Conservation (phyloP, 2,113 vertebrate species). For the Bagarius yarrelli region DNA sequence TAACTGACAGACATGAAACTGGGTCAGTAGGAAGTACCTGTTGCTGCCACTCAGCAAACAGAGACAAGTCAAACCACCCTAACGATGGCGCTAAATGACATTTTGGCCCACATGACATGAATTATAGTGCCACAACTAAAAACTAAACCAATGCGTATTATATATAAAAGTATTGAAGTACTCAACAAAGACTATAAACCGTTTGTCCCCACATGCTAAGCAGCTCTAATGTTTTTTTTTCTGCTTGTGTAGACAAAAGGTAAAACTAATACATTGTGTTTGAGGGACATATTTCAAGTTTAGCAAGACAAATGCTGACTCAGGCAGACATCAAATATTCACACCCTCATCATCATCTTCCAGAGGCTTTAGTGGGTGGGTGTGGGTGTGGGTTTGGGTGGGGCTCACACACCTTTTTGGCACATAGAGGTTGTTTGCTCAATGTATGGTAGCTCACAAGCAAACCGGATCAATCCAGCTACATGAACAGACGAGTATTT, state of each 20-base stretch:
- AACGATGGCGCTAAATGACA: neutral
- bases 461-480: conserved; percentile 13
- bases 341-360: neutral
- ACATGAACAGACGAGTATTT: neutral
- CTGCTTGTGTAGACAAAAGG: neutral
- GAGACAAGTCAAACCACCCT: neutral
- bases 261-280: neutral
- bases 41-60: neutral
- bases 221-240: neutral
- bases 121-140: neutral
- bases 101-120: neutral
- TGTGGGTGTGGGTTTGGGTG: neutral
- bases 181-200: neutral
- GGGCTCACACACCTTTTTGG: conserved; percentile 27
- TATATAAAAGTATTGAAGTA: neutral
- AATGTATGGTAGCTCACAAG: neutral
- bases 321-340: neutral
- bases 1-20: neutral
- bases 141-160: neutral
- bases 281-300: neutral
- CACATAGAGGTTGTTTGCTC: neutral
- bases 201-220: neutral
- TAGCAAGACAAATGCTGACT: neutral
- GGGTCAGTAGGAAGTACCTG: neutral
- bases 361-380: neutral